Conservation (phyloP, 2,797 vertebrate genomes). For the Dallia pectoralis region DNA sequence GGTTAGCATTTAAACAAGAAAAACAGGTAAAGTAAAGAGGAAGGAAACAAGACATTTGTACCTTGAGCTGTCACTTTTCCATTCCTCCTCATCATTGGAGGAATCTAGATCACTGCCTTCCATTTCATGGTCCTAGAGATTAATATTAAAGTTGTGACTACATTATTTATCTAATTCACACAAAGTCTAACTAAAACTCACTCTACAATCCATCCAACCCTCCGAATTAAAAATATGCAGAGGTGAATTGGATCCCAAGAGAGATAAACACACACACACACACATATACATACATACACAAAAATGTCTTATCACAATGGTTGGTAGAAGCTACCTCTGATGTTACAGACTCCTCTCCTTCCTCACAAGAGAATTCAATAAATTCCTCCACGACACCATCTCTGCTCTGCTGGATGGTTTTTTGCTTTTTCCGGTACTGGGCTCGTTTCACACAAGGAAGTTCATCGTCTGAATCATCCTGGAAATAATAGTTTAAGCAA, state of each 20-base stretch:
- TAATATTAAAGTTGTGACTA: too few relatives aligned
- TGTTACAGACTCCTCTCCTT: constrained; percentile 81
- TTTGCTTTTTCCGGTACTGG: constrained; percentile 53
- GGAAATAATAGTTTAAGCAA: constrained; percentile 11
- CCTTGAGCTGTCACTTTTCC: constrained; percentile 93
- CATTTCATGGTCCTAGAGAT: constrained; percentile 71
- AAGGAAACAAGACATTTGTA: constrained; percentile 51
- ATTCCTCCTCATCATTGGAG: constrained; percentile 88
- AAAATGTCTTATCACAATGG: background rate
- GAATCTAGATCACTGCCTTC: constrained; percentile 76
- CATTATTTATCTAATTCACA: too few relatives aligned
- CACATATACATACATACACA: background rate
- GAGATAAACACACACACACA: background rate
- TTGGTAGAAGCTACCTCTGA: constrained; percentile 62
- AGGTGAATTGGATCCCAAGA: background rate
- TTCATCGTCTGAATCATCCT: constrained; percentile 87
- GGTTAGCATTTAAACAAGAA: background rate
- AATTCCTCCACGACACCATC: constrained; percentile 64
- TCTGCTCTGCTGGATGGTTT: constrained; percentile 53
- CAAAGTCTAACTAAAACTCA: too few relatives aligned
- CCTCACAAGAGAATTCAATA: constrained; percentile 85
- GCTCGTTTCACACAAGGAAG: constrained; percentile 62
- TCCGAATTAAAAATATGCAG: too few relatives aligned
- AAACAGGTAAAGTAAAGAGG: background rate
- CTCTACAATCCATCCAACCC: too few relatives aligned